A percentile compares a stretch with the other conserved stretches of the same genome.
These are phyloP conservation scores for Daktulosphaira vitifoliae DNA, from an alignment of 1,140 invertebrate genomes.

Conservation along the genomic window DNA sequence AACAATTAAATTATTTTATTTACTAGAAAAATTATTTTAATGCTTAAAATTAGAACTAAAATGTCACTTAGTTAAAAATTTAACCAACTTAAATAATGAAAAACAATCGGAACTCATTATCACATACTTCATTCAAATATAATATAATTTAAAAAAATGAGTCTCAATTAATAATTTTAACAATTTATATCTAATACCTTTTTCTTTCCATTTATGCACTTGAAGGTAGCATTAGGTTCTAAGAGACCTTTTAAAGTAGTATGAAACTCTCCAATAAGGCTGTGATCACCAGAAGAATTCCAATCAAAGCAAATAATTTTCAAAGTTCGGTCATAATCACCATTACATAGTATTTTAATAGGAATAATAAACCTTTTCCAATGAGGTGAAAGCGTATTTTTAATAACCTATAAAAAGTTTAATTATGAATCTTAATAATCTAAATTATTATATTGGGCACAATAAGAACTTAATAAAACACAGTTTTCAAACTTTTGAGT, in stretches of 20 bases:
- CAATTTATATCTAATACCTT: constrained; percentile 31
- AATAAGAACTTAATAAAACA: too few species aligned
- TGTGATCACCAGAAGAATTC: constrained; percentile 44
- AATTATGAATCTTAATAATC: too few species aligned
- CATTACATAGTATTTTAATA: constrained; percentile 51
- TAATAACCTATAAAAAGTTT: constrained; percentile 49
- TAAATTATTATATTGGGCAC: too few species aligned
- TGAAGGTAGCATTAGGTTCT: constrained; percentile 35
- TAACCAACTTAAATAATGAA: too few species aligned
- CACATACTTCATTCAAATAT: too few species aligned
- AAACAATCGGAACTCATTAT: too few species aligned
- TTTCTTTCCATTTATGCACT: constrained; percentile 40
- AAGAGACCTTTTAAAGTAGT: constrained; percentile 39
- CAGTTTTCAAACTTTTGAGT: too few species aligned
- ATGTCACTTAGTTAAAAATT: too few species aligned
- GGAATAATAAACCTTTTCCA: constrained; percentile 52
- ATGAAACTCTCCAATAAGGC: constrained; percentile 45
- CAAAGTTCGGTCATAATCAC: constrained; percentile 50
- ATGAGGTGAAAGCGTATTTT: constrained; percentile 49
- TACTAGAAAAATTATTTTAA: too few species aligned
- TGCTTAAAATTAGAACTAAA: too few species aligned
- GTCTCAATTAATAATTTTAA: neutral
- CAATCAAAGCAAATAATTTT: constrained; percentile 44
- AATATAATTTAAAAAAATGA: too few species aligned
- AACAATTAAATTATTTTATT: too few species aligned